Conservation (phyloP, 2,797 vertebrate species). For the Enteromius paludinosus region DNA sequence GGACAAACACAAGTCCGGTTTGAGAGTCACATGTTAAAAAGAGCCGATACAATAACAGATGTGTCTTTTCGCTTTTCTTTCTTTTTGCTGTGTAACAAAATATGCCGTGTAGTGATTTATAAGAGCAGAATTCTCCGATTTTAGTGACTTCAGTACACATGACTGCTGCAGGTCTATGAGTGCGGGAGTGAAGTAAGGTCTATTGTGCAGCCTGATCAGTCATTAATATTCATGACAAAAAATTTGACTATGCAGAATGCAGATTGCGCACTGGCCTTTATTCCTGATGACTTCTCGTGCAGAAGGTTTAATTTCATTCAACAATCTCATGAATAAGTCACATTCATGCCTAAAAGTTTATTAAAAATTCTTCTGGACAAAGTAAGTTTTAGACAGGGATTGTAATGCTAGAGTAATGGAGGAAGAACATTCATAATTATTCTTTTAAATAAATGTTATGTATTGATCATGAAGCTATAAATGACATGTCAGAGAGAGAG, state of each 20-base stretch:
- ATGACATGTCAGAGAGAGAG: background rate
- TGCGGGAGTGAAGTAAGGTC: background rate
- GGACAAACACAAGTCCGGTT: slow-evolving; percentile 45
- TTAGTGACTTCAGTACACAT: slow-evolving; percentile 12
- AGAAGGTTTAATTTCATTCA: background rate
- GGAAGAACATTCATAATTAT: background rate
- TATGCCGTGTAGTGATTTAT: background rate
- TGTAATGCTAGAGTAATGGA: background rate
- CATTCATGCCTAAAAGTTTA: background rate
- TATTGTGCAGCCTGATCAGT: slow-evolving; percentile 41
- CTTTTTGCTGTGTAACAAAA: background rate
- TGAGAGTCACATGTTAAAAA: background rate
- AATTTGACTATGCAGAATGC: slow-evolving; percentile 14
- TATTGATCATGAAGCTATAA: background rate
- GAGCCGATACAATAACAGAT: background rate
- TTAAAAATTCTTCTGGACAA: background rate
- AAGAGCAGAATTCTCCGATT: background rate
- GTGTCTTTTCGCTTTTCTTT: background rate
- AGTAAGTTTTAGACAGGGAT: background rate
- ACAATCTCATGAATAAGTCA: slow-evolving; percentile 10
- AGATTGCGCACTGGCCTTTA: background rate
- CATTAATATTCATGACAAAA: slow-evolving; percentile 48
- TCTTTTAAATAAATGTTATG: background rate
- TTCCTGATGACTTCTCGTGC: background rate
- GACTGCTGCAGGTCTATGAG: background rate